Conservation (phyloP, 2,797 vertebrate species). For the Aplochiton taeniatus region DNA sequence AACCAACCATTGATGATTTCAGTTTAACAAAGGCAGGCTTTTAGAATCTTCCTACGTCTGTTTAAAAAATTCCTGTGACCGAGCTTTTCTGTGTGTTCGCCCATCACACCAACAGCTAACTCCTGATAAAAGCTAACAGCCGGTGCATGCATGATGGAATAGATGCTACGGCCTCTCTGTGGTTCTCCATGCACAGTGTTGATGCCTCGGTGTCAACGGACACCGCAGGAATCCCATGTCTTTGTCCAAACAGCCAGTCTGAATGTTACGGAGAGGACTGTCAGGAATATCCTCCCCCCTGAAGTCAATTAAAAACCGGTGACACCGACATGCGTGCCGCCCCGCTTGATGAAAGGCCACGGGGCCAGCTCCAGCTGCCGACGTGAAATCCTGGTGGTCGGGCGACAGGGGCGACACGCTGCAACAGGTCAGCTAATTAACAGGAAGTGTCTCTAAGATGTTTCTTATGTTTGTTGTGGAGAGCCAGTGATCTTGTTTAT, state of each 20-base stretch:
- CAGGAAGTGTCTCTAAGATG: slow-evolving; percentile 72
- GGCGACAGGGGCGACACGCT: slow-evolving; percentile 69
- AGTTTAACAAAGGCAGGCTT: too few relatives aligned
- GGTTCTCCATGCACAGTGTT: too few relatives aligned
- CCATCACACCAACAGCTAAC: too few relatives aligned
- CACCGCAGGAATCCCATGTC: neutral
- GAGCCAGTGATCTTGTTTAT: neutral
- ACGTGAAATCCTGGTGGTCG: slow-evolving; percentile 75
- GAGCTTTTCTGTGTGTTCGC: too few relatives aligned
- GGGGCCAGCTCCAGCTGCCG: slow-evolving; percentile 71
- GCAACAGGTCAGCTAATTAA: slow-evolving; percentile 86
- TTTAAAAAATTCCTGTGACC: too few relatives aligned
- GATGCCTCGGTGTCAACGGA: too few relatives aligned
- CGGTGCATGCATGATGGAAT: too few relatives aligned
- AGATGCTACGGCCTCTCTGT: too few relatives aligned
- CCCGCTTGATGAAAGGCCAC: slow-evolving; percentile 74
- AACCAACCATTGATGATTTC: too few relatives aligned
- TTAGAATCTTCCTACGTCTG: too few relatives aligned
- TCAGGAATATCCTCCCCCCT: slow-evolving; percentile 68
- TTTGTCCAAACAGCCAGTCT: slow-evolving; percentile 45
- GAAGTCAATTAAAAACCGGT: slow-evolving; percentile 83
- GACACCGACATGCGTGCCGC: slow-evolving; percentile 76
- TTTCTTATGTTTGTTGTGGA: slow-evolving; percentile 71
- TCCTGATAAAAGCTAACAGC: too few relatives aligned
- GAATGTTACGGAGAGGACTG: slow-evolving; percentile 63